These are phyloP conservation scores for Oenanthe oenanthe DNA, from an alignment of 2,113 vertebrate species.

Conservation along the genomic window DNA sequence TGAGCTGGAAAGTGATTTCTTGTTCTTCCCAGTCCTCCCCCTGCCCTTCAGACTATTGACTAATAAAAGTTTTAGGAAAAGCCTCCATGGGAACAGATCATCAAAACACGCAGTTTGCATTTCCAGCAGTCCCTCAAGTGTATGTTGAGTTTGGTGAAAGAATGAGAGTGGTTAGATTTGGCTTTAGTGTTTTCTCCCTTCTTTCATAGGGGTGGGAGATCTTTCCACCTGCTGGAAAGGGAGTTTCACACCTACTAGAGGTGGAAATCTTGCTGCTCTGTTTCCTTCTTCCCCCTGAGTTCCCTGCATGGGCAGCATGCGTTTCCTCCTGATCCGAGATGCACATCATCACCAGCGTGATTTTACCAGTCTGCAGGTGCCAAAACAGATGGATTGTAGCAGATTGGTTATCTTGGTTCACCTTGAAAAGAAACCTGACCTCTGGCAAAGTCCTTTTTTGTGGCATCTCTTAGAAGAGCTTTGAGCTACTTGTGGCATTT, in stretches of 20 bases:
- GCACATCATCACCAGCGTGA: background rate
- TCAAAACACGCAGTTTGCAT: background rate
- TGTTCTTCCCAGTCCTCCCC: background rate
- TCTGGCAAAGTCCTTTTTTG: background rate
- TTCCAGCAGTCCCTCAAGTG: background rate
- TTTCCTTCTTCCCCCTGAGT: background rate
- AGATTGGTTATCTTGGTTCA: background rate
- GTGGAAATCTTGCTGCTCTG: background rate
- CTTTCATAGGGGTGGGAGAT: background rate
- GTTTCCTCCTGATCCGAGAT: background rate
- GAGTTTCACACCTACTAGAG: background rate
- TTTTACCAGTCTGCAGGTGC: background rate
- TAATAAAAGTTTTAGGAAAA: background rate
- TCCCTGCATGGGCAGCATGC: background rate
- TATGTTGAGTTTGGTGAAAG: background rate
- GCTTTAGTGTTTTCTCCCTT: background rate
- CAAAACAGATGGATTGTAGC: background rate
- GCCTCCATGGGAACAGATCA: background rate
- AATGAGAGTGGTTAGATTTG: background rate
- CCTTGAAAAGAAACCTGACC: background rate
- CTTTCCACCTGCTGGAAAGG: background rate
- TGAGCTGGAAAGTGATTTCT: background rate
- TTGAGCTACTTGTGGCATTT: background rate
- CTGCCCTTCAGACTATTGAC: background rate
- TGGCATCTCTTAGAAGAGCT: background rate